These are phyloP conservation scores for Drosophila algonquin DNA, from an alignment of 2,888 invertebrate species.

Conservation along the genomic window DNA sequence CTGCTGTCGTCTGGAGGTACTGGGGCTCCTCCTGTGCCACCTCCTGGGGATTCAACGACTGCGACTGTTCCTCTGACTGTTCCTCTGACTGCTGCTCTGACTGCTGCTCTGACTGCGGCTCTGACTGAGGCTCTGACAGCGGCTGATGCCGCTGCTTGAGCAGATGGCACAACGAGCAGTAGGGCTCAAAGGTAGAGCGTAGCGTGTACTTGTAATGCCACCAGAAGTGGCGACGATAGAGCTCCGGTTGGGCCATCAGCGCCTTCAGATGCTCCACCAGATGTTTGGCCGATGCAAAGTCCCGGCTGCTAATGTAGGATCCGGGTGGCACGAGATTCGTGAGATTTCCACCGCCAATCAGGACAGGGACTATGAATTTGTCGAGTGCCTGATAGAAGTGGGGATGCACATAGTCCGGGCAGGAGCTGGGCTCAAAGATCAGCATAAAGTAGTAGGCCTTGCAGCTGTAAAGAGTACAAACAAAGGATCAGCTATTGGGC, in stretches of 20 bases:
- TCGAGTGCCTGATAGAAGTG: constrained; percentile 82
- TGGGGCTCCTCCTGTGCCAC: not conserved
- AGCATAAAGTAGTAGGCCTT: constrained; percentile 87
- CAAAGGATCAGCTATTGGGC: not conserved
- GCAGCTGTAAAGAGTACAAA: constrained; percentile 40
- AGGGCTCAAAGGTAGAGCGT: constrained; percentile 33
- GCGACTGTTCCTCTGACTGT: too few species aligned
- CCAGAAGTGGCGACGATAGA: constrained; percentile 86
- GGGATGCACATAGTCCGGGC: constrained; percentile 88
- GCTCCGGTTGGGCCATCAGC: constrained; percentile 81
- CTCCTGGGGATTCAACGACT: not conserved
- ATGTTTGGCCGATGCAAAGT: constrained; percentile 85
- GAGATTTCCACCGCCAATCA: constrained; percentile 87
- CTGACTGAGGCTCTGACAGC: not conserved
- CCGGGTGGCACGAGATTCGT: constrained; percentile 85
- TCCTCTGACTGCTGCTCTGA: too few species aligned
- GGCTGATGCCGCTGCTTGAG: constrained; percentile 29
- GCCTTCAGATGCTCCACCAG: constrained; percentile 85
- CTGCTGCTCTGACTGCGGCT: too few species aligned
- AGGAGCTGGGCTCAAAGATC: constrained; percentile 87
- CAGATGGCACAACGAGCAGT: constrained; percentile 61
- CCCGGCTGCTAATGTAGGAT: constrained; percentile 87
- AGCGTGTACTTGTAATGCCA: constrained; percentile 83
- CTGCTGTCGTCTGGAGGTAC: not conserved
- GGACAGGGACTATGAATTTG: constrained; percentile 85